Percentiles rank a stretch among this genome's conserved stretches.
Conservation (phyloP, 2,888 invertebrate genomes). For the Siphlonurus alternatus region DNA sequence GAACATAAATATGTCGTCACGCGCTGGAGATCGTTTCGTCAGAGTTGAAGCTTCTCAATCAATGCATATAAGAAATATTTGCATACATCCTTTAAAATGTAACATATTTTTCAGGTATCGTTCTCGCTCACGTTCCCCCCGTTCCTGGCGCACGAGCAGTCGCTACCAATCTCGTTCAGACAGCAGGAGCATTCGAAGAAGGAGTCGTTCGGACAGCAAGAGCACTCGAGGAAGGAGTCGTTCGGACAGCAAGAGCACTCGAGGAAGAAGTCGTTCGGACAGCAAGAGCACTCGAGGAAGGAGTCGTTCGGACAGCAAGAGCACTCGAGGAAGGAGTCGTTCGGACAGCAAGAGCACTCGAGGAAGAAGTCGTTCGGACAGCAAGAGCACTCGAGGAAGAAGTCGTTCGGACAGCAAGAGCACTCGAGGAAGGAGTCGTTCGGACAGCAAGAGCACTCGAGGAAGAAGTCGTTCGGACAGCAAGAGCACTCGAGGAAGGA, state of each 20-base stretch:
- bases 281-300: conserved; percentile 52
- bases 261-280: conserved; percentile 33
- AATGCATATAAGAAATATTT: too few relatives aligned
- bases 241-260: conserved; percentile 17
- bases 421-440: conserved; percentile 41
- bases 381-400: conserved; percentile 34
- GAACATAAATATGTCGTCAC: too few relatives aligned
- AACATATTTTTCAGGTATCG: too few relatives aligned
- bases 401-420: conserved; percentile 29
- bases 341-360: conserved; percentile 12
- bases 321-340: conserved; percentile 43
- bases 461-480: conserved; percentile 29
- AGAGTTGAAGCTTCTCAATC: too few relatives aligned
- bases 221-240: conserved; percentile 24
- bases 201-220: conserved; percentile 17
- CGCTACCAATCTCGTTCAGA: conserved; percentile 12
- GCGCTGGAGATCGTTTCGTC: too few relatives aligned
- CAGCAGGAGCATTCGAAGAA: conserved; percentile 18
- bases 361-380: conserved; percentile 13
- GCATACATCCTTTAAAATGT: too few relatives aligned
- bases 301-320: conserved; percentile 56
- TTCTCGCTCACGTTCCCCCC: conserved; percentile 18
- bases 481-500: conserved; percentile 48
- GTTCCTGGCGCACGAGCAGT: conserved; percentile 22
- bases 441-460: conserved; percentile 25